Evolutionary conservation across 2,113 vertebrate species (phyloP).

Genomic region (Anolis carolinensis): DNA sequence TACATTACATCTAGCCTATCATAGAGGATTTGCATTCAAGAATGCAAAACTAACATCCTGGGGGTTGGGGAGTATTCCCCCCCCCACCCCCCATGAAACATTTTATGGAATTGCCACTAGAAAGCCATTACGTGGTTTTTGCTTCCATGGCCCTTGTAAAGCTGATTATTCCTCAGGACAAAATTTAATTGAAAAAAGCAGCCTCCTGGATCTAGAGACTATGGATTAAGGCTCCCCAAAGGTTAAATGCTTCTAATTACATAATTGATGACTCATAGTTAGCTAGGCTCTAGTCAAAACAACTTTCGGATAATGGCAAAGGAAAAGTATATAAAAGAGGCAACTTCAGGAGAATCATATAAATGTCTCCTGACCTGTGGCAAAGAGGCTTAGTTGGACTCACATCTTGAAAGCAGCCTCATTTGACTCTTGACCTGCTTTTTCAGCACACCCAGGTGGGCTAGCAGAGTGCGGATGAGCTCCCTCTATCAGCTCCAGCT

Average conservation of each 20-base stretch:
- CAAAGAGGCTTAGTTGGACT: not conserved
- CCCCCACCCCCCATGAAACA: not conserved
- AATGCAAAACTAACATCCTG: not conserved
- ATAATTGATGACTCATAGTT: not conserved
- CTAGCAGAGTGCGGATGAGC: too few species aligned
- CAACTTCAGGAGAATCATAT: not conserved
- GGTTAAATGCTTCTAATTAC: slow-evolving; percentile 8
- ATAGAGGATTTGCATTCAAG: not conserved
- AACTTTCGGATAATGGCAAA: not conserved
- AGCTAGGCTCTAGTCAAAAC: not conserved
- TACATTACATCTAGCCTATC: not conserved
- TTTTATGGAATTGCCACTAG: not conserved
- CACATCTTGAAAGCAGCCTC: not conserved
- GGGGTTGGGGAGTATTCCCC: too few species aligned
- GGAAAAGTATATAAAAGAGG: not conserved
- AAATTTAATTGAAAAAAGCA: not conserved
- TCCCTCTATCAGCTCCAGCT: too few species aligned
- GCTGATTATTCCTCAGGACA: not conserved
- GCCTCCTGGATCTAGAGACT: not conserved
- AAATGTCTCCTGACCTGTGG: not conserved
- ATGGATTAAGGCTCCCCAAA: not conserved
- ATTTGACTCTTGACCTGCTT: not conserved
- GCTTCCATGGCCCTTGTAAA: not conserved
- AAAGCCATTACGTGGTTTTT: not conserved
- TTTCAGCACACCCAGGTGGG: not conserved